A percentile compares a stretch with the other conserved stretches of the same genome.
These are phyloP conservation scores for Leptocoma aspasia DNA, from an alignment of 2,113 vertebrate species.

Conservation along the genomic window DNA sequence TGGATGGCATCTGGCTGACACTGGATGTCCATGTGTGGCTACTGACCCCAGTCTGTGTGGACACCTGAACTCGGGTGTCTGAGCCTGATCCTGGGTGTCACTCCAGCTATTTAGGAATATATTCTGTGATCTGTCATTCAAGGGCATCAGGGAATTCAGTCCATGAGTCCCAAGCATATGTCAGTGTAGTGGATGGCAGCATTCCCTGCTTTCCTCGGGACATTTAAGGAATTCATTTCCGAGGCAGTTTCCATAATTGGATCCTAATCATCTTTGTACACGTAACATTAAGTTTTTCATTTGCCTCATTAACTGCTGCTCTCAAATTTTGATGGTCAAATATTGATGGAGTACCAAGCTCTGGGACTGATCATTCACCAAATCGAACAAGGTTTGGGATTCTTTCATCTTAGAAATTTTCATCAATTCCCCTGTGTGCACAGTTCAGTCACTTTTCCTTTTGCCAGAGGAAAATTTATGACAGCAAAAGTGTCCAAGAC, in stretches of 20 bases:
- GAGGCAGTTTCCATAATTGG: background rate
- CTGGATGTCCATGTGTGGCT: background rate
- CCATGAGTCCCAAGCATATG: background rate
- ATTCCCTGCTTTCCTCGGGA: background rate
- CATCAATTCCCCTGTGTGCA: background rate
- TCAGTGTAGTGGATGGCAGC: background rate
- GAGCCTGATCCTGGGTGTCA: background rate
- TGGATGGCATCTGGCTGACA: background rate
- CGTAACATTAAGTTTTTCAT: conserved; percentile 29
- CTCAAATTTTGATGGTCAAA: background rate
- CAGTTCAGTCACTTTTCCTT: background rate
- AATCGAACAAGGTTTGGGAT: background rate
- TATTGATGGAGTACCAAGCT: background rate
- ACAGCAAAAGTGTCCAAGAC: background rate
- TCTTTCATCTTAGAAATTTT: background rate
- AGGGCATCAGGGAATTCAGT: background rate
- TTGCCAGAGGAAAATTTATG: background rate
- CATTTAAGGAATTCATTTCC: background rate
- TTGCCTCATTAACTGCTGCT: conserved; percentile 38
- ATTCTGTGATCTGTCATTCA: background rate
- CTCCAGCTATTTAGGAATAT: background rate
- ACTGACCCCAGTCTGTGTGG: background rate
- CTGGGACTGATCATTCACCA: background rate
- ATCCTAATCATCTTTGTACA: conserved; percentile 11
- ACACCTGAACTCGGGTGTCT: background rate